Percentiles rank a stretch among this genome's conserved stretches.
These are phyloP conservation scores for Nautilus pompilius DNA, from an alignment of 1,140 invertebrate genomes.

Conservation along the genomic window DNA sequence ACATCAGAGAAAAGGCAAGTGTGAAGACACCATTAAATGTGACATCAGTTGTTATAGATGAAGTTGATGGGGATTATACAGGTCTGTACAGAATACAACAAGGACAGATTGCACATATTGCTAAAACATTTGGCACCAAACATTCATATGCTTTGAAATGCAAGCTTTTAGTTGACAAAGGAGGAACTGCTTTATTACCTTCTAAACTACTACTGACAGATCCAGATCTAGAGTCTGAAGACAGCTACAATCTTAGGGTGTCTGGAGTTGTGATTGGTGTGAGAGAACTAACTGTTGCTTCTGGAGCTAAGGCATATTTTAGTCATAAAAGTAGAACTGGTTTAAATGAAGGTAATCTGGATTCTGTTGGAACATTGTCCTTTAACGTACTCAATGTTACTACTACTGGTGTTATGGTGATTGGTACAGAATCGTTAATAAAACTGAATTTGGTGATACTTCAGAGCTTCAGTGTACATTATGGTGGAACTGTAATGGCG, in stretches of 20 bases:
- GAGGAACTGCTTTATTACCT: constrained; percentile 21
- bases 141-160: constrained; percentile 30
- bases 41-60: constrained; percentile 10
- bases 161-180: constrained; percentile 25
- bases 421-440: constrained; percentile 19
- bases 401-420: constrained; percentile 22
- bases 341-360: constrained; percentile 13
- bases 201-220: constrained; percentile 31
- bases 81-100: constrained; percentile 21
- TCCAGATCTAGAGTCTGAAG: constrained; percentile 8
- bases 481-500: constrained; percentile 23
- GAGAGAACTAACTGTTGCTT: constrained; percentile 28
- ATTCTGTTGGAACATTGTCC: constrained; percentile 19
- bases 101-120: constrained; percentile 24
- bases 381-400: constrained; percentile 31
- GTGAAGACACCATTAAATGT: constrained; percentile 15
- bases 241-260: constrained; percentile 23
- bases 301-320: constrained; percentile 24
- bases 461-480: constrained; percentile 27
- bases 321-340: constrained; percentile 25
- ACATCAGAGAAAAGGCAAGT: constrained; percentile 17
- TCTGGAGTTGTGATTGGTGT: constrained; percentile 28
- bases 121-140: constrained; percentile 32
- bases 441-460: constrained; percentile 22
- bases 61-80: constrained; percentile 31